Base-by-base conservation (phyloP, 2,888 invertebrate genomes). In the Drosophila nigricruria region DNA sequence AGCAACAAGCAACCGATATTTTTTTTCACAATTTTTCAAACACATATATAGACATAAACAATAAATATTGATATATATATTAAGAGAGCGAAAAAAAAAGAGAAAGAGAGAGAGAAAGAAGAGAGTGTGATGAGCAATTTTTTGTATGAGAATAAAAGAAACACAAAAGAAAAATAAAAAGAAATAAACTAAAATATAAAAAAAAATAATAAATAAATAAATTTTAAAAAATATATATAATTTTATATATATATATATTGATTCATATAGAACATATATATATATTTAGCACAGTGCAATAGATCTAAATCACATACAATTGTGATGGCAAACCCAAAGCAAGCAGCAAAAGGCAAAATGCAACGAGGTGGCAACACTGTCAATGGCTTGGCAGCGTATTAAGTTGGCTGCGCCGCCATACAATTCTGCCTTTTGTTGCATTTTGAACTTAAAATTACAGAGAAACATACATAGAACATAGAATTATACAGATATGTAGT, bases 1-100 rank as follows among this genome's bases (percentile, higher is more conserved):
- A 78, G 56, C 63, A 76, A 73, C 73, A 73, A 73, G 70, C 67
- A 79, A 73, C 60, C 58, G 49, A 73, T 70, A 61, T 70, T 66
- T 67, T 63, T 70, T 66, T 67, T 53, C 69, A 67, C 66, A 74
- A 63, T 64, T 38, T 58, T 59, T 73, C 62, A 77, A 61, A 73
- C 58, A 70, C 70, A 76, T 47, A 63, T 54, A 70, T 43, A 68
- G 57, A 62, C 45, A 68, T 50, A 72, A 61, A 62, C 30, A 20
- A 70, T 56, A 63, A 40, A 67, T 64, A 60, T 42, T 6, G n/a
- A n/a, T 38, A 57, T 47, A 61, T 47, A 66, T 52, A 18, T 16
- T 23, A 70, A 70, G 47, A 73, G 40, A 43, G 45, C 16, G 64
- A 38, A 66, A 42, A 61, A 65, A 40, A 43, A 61, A 67, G 45